Evolutionary conservation across 2,113 vertebrate species (phyloP), one percentile per base, ranked within the genome.

Genomic region (Chloroceryle aenea): DNA sequence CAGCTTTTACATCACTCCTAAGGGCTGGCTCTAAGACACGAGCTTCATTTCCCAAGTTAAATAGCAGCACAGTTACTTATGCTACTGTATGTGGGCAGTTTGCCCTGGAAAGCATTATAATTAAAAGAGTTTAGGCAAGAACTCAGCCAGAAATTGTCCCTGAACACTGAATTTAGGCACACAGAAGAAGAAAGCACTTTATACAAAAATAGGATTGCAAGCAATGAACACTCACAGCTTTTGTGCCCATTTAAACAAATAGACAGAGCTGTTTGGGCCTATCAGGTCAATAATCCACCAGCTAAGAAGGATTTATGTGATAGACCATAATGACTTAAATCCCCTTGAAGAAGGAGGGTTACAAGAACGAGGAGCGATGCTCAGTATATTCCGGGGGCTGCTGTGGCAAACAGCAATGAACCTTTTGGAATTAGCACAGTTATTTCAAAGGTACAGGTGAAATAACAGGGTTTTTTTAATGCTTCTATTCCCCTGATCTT

Each of bases 271-370:
- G 43, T 92, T 96, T 92, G 92, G 58, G 62, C 48, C 93, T 87
- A 90, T 85, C 87, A 80, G 84, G 81, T 93, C 90, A 97, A 58
- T 96, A 97, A 97, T 96, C 93, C 92, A 82, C 75, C 58, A 85
- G 45, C 90, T 96, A 93, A 95, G 94, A 89, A 86, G 95, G 93
- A 94, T 97, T 97, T 97, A 74, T 64, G 68, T 94, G 89, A 96
- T 89, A 92, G 85, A 82, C 61, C 1, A 0, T 77, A 93, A 89
- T 74, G 89, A 92, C 61, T 92, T 89, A 95, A 96, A 97, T 89
- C 62, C 36, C 87, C 73, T 96, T 93, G 66, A 38, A 91, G 73
- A 87, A 67, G 52, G 29, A 91, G 68, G 29, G 66, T 87, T 93
- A 43, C 71, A 71, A 56, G 56, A 88, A 55, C 61, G 81, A 43